Conservation (phyloP, 2,797 vertebrate genomes). For the Myoxocephalus aenaeus region DNA sequence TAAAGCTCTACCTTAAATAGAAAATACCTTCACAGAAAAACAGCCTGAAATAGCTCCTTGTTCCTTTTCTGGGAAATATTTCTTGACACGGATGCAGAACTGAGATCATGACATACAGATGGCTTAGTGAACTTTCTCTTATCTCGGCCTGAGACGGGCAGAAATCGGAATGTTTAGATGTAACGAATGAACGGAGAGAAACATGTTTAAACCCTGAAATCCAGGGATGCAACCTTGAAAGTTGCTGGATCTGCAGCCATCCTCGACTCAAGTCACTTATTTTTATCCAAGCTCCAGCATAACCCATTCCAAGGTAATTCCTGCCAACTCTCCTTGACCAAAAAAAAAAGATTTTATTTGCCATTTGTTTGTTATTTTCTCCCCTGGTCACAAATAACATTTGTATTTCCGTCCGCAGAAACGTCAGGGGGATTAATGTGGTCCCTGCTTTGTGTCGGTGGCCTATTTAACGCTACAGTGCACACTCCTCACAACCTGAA, state of each 20-base stretch:
- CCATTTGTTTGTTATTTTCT: neutral
- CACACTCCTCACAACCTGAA: slow-evolving; percentile 54
- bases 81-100: slow-evolving; percentile 26
- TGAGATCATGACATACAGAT: slow-evolving; percentile 20
- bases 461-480: slow-evolving; percentile 72
- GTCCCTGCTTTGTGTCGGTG: slow-evolving; percentile 54
- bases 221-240: slow-evolving; percentile 7
- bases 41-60: slow-evolving; percentile 10
- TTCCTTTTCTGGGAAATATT: slow-evolving; percentile 2
- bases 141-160: slow-evolving; percentile 11
- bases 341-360: slow-evolving; percentile 44
- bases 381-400: slow-evolving; percentile 56
- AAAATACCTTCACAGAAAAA: slow-evolving; percentile 26
- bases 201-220: neutral
- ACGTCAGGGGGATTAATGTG: slow-evolving; percentile 70
- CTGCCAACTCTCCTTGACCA: slow-evolving; percentile 17
- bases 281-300: slow-evolving; percentile 1
- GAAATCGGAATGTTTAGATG: slow-evolving; percentile 5
- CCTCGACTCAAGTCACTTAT: neutral
- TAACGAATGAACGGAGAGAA: slow-evolving; percentile 2
- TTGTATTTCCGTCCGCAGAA: slow-evolving; percentile 56
- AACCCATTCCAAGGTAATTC: slow-evolving; percentile 12
- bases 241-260: neutral
- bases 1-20: slow-evolving; percentile 26
- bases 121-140: slow-evolving; percentile 9